Evolutionary conservation across 2,888 invertebrate genomes (phyloP).

Genomic region (Lasioglossum figueresi): DNA sequence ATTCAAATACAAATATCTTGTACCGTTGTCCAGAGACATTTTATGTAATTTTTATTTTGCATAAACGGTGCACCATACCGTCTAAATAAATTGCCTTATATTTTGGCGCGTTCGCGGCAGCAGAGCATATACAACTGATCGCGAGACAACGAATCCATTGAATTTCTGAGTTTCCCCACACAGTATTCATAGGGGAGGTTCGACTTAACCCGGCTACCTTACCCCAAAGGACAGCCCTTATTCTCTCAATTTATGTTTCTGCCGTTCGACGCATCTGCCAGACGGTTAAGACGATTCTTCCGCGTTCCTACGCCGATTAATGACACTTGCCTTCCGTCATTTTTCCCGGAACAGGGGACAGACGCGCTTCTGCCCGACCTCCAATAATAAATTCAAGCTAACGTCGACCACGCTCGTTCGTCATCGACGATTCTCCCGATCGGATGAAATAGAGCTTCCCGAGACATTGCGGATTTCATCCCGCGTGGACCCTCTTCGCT

Average conservation of each 20-base stretch:
- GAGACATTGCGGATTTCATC: constrained; percentile 28
- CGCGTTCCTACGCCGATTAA: constrained; percentile 46
- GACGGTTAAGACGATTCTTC: constrained; percentile 30
- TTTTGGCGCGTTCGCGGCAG: too few species aligned
- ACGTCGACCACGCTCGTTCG: constrained; percentile 42
- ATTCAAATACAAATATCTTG: too few species aligned
- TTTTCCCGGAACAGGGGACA: constrained; percentile 29
- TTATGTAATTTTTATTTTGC: too few species aligned
- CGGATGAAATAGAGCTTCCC: constrained; percentile 46
- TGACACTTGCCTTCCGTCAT: constrained; percentile 46
- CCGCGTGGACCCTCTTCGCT: not conserved
- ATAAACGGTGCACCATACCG: not conserved
- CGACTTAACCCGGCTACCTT: not conserved
- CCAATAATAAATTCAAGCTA: constrained; percentile 50
- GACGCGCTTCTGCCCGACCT: not conserved
- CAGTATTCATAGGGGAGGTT: not conserved
- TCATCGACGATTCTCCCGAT: constrained; percentile 48
- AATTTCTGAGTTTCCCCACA: too few species aligned
- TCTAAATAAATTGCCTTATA: not conserved
- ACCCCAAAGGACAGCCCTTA: not conserved
- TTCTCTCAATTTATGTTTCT: constrained; percentile 8
- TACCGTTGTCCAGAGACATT: too few species aligned
- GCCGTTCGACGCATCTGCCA: not conserved
- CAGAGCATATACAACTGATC: too few species aligned
- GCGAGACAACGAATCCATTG: too few species aligned